These are phyloP conservation scores for Macroglossus sobrinus DNA, from an alignment of 2,113 vertebrate genomes.

Conservation along the genomic window DNA sequence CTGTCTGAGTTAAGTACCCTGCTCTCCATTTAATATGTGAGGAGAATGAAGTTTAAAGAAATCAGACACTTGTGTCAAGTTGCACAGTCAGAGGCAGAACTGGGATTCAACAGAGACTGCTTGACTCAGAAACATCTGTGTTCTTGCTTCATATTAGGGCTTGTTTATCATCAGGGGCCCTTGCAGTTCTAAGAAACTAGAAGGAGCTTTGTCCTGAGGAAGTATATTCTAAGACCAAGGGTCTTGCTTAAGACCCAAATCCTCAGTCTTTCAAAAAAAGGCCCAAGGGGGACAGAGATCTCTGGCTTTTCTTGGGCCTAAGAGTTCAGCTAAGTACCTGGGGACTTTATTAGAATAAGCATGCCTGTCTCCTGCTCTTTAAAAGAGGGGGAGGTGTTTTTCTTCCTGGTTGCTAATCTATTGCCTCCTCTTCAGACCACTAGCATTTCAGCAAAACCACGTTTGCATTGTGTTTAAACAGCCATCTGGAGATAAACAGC, in stretches of 20 bases:
- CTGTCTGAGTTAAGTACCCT: not conserved
- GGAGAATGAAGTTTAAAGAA: not conserved
- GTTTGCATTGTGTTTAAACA: conserved; percentile 48
- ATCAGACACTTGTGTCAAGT: not conserved
- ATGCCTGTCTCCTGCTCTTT: not conserved
- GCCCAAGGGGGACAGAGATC: not conserved
- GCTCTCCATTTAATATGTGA: not conserved
- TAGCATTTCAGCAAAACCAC: conserved; percentile 35
- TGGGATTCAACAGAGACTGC: not conserved
- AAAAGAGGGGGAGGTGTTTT: not conserved
- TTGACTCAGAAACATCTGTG: too few species aligned
- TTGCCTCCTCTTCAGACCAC: not conserved
- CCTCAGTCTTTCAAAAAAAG: not conserved
- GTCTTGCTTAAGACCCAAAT: not conserved
- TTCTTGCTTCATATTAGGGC: not conserved
- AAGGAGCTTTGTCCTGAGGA: not conserved
- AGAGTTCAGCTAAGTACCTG: not conserved
- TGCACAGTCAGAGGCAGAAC: not conserved
- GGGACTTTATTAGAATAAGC: conserved; percentile 3
- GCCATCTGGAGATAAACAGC: conserved; percentile 47
- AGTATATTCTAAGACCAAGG: not conserved
- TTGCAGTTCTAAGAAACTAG: not conserved
- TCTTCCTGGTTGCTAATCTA: not conserved
- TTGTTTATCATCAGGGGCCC: not conserved
- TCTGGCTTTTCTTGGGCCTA: not conserved